Evolutionary conservation across 1,140 invertebrate species (phyloP).

Genomic region (Drosophila varians): DNA sequence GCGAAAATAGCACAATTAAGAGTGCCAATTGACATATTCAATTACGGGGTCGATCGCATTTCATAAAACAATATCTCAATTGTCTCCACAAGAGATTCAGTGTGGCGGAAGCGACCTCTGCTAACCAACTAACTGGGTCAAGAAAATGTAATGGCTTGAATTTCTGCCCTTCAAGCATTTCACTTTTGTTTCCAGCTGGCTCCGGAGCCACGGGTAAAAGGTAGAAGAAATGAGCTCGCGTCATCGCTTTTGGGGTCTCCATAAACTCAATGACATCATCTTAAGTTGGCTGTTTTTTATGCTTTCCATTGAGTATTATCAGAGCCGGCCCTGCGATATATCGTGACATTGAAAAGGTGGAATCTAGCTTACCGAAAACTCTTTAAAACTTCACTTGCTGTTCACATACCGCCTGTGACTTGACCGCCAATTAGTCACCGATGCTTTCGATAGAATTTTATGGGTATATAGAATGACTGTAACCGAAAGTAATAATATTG

Average conservation of each 20-base stretch:
- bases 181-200: background rate
- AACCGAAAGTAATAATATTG: conserved; percentile 2
- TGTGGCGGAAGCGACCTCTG: background rate
- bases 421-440: conserved; percentile 11
- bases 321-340: background rate
- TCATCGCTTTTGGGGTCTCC: conserved; percentile 1
- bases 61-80: background rate
- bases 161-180: conserved; percentile 8
- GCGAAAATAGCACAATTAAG: background rate
- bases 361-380: background rate
- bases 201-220: too few relatives aligned
- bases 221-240: background rate
- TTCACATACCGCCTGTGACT: background rate
- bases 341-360: background rate
- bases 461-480: background rate
- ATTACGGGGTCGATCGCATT: conserved; percentile 5
- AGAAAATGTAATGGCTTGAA: background rate
- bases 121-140: background rate
- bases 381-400: background rate
- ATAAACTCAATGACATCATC: conserved; percentile 20
- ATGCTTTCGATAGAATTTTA: background rate
- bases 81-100: background rate
- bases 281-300: conserved; percentile 1
- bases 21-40: conserved; percentile 14
- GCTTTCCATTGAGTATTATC: background rate